A percentile compares a stretch with the other conserved stretches of the same genome.
Conservation (phyloP, 2,888 invertebrate species). For the Notodonta ziczac region DNA sequence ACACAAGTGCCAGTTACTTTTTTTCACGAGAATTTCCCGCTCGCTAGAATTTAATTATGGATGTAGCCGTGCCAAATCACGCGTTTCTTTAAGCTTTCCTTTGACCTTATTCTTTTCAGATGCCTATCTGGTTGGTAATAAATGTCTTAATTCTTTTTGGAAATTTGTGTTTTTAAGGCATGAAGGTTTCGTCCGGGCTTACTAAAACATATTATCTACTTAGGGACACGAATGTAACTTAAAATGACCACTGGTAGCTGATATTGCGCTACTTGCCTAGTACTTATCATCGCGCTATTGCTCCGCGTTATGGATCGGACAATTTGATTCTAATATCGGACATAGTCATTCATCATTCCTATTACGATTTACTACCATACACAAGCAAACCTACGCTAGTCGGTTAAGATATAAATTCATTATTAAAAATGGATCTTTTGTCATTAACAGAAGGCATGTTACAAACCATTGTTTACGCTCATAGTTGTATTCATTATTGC, state of each 20-base stretch:
- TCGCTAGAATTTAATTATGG: conserved; percentile 38
- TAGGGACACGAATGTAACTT: no score
- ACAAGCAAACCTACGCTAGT: no score
- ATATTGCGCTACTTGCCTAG: no score
- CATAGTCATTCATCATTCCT: no score
- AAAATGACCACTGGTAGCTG: no score
- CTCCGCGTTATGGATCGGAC: no score
- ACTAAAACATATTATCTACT: not conserved
- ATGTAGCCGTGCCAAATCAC: conserved; percentile 38
- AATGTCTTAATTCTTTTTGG: conserved; percentile 3
- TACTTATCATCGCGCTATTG: no score
- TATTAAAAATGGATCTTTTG: no score
- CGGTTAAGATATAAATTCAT: no score
- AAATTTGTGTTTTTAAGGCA: not conserved
- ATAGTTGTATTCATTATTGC: not conserved
- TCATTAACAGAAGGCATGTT: no score
- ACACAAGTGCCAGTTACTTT: conserved; percentile 28
- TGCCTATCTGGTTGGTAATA: not conserved
- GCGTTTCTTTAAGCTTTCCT: conserved; percentile 34
- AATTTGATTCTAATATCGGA: no score
- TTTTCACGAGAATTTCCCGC: conserved; percentile 24
- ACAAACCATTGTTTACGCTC: not conserved
- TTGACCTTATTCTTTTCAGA: conserved; percentile 28
- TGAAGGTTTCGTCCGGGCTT: not conserved
- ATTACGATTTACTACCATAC: no score